Evolutionary conservation across 2,797 vertebrate species (phyloP), one percentile per base, ranked within the genome.

Genomic region (Cryptoprocta ferox): DNA sequence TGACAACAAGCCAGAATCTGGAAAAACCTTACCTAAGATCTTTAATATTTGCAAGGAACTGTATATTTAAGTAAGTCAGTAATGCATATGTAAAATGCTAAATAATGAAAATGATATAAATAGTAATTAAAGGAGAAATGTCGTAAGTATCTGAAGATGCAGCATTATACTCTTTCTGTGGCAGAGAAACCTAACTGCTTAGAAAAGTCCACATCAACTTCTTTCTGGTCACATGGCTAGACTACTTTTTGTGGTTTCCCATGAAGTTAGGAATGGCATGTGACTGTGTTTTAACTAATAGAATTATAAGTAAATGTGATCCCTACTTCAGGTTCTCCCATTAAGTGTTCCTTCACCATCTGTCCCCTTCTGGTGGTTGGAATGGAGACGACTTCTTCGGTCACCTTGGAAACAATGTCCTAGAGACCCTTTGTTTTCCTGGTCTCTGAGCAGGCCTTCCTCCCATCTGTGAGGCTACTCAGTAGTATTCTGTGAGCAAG

Each of bases 1-100:
- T 86, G 88, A 96, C 71, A 18, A 26, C 3, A 84, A 84, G 63
- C 79, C 86, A 79, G 66, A 26, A 24, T 79, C 56, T 88, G 37
- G 50, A n/a, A 94, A 85, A 93, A 81, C 32, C 28, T 37, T 66
- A 30, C 39, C 53, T 70, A 66, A 86, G 18, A 95, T 56, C 21
- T 80, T 56, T 87, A 71, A 50, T 91, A 76, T 89, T 95, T 92
- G 53, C 78, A 94, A 91, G 68, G 70, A 81, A 73, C 12, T 73
- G 12, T 83, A 15, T 50, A n/a, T 65, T 92, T 81, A 79, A 53
- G 19, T 32, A 65, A 90, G 18, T 68, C 45, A 70, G 19, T 35
- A 82, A 89, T 37, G 39, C 35, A 63, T 2, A 32, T 39, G 35
- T 76, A 65, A 83, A 65, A 68, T 56, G 9, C 76, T 75, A 81